Base-by-base conservation (phyloP, 2,888 invertebrate genomes). In the Trichacis sp. region DNA sequence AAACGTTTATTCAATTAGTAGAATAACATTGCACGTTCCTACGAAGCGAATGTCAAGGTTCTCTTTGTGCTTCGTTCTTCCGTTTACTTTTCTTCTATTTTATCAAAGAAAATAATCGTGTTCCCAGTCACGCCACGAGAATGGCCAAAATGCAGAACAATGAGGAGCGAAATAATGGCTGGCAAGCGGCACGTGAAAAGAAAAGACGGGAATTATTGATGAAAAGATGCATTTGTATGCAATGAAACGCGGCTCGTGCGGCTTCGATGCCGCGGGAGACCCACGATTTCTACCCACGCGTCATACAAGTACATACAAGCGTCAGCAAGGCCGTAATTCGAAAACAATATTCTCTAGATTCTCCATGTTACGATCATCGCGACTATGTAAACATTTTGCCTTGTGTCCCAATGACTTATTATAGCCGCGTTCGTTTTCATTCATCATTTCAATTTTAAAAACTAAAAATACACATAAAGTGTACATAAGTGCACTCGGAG, bases 271-370 rank as follows among this genome's bases (percentile, higher is more conserved):
- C 3, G 19, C n/a, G n/a, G n/a, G n/a, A 9, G 46, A 30, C 54
- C 54, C 46, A 61, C 51, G 47, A 30, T 29, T 52, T 29, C 42
- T 42, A 52, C 64, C 64, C 59, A 64, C 64, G 48, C 43, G 8
- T 33, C n/a, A n/a, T 55, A n/a, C n/a, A n/a, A n/a, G n/a, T n/a
- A n/a, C 29, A 38, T 38, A 38, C 54, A 64, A 47, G 62, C 54
- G 49, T 47, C 57, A 53, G 45, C 61, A 62, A 65, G 64, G 64
- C 20, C 38, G 30, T 20, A 33, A 43, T 56, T 61, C 58, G 51
- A 55, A 40, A 40, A 40, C 55, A 64, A 64, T 55, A 62, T 43
- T 19, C 11, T 43, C 43, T 62, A n/a, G n/a, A n/a, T n/a, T 56
- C 58, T 58, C 52, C 46, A 40, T 56, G 42, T 50, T 49, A 42